Evolutionary conservation across 2,888 invertebrate species (phyloP), one percentile per base, ranked within the genome.

Genomic region (Tethea ocularis): DNA sequence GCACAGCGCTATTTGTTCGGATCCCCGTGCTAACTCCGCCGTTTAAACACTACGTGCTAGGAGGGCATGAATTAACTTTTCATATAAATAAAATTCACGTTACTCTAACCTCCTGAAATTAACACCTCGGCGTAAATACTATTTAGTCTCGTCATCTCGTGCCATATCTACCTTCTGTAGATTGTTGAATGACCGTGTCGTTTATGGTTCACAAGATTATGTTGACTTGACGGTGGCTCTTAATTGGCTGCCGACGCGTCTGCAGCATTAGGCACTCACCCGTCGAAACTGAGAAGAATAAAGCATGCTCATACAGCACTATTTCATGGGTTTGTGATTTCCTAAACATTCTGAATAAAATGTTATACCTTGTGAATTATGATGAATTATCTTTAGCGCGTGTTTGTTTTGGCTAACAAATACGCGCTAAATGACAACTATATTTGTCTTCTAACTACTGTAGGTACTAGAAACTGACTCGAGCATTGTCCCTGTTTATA

Each of bases 31-130:
- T 93, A 93, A 92, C 93, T 92, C 88, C 80, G 68, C 76, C 90
- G 91, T 91, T 92, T 92, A 92, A 90, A 92, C 91, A 92, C 88
- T 87, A 87, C 88, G 84, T 87, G 88, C 90, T 87, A 88, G 89
- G 86, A 87, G 84, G 81, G 82, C 86, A 91, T 87, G 91, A 93
- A 93, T 93, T 92, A 91, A 89, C 90, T 93, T 93, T 92, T 92
- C 92, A 91, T 93, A 92, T 92, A 93, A 92, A 93, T 93, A 93
- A 93, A 93, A 92, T 93, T 93, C 91, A 93, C 92, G 91, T 86
- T 83, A 84, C 92, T 91, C 93, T 93, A 93, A 93, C 87, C 89
- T 92, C 90, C 89, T 89, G 91, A 93, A 91, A 92, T 93, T 93
- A 93, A 89, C 93, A 93, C 92, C 91, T 92, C 68, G 79, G 84